phyloP scores from a whole-genome alignment of 1,140 invertebrate species.

The Wasmannia auropunctata region DNA sequence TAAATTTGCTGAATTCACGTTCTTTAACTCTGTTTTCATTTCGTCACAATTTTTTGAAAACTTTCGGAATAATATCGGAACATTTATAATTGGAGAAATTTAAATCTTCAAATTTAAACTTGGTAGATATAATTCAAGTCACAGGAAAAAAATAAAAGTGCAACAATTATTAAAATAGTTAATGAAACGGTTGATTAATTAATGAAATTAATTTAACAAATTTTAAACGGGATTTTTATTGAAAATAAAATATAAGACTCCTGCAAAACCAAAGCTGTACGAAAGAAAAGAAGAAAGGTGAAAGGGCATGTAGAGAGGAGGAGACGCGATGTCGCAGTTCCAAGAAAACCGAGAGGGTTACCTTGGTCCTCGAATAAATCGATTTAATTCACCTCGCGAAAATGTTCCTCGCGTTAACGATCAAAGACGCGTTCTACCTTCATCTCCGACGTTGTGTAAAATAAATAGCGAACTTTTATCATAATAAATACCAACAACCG shows the following conservation, averaged over 20 bases:
- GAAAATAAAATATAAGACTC: neutral
- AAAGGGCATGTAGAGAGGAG: constrained; percentile 40
- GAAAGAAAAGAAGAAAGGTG: neutral
- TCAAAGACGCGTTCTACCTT: constrained; percentile 13
- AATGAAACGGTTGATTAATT: neutral
- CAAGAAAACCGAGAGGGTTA: constrained; percentile 61
- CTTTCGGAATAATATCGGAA: neutral
- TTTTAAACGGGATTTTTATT: neutral
- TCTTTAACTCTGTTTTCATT: neutral
- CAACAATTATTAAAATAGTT: neutral
- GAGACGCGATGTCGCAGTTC: constrained; percentile 42
- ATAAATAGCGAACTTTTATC: constrained; percentile 44
- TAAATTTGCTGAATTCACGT: neutral
- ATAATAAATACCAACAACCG: constrained; percentile 27
- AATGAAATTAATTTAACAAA: neutral
- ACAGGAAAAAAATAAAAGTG: neutral
- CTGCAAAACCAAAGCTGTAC: neutral
- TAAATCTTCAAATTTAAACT: constrained; percentile 7
- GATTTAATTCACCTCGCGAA: constrained; percentile 36
- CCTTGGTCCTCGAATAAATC: constrained; percentile 20
- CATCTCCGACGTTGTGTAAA: constrained; percentile 7
- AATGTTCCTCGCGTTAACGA: constrained; percentile 1
- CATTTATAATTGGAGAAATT: neutral
- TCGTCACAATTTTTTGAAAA: neutral
- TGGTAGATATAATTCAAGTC: neutral